phyloP scores from a whole-genome alignment of 2,113 vertebrate species.

The Danio rerio region DNA sequence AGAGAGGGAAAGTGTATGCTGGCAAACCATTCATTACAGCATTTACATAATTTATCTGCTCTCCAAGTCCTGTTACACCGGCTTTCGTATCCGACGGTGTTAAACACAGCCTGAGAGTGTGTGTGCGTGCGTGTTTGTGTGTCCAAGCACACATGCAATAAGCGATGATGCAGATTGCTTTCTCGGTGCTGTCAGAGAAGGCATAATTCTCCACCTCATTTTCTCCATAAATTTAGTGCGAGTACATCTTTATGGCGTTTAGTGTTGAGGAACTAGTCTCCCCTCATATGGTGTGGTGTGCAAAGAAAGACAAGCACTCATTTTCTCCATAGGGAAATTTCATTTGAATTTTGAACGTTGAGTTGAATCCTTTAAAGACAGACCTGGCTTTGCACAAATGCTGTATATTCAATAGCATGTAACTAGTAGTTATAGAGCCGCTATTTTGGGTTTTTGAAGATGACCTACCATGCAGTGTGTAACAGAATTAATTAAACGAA shows the following conservation, averaged over 20 bases:
- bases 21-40: conserved; percentile 45
- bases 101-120: background rate
- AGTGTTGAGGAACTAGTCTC: background rate
- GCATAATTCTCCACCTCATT: conserved; percentile 13
- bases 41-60: conserved; percentile 53
- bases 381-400: too few species aligned
- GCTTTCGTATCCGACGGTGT: conserved; percentile 17
- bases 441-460: too few species aligned
- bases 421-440: too few species aligned
- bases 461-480: too few species aligned
- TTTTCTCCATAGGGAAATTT: too few species aligned
- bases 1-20: conserved; percentile 59
- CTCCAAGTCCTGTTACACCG: background rate
- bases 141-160: conserved; percentile 56
- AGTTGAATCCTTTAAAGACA: too few species aligned
- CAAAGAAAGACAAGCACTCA: background rate
- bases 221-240: conserved; percentile 17
- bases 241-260: conserved; percentile 40
- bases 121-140: too few species aligned
- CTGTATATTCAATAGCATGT: too few species aligned
- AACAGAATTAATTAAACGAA: too few species aligned
- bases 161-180: conserved; percentile 12
- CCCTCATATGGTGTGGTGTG: background rate
- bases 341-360: too few species aligned
- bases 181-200: conserved; percentile 1